These are phyloP conservation scores for Smittia aterrima DNA, from an alignment of 2,888 invertebrate species.

Conservation along the genomic window DNA sequence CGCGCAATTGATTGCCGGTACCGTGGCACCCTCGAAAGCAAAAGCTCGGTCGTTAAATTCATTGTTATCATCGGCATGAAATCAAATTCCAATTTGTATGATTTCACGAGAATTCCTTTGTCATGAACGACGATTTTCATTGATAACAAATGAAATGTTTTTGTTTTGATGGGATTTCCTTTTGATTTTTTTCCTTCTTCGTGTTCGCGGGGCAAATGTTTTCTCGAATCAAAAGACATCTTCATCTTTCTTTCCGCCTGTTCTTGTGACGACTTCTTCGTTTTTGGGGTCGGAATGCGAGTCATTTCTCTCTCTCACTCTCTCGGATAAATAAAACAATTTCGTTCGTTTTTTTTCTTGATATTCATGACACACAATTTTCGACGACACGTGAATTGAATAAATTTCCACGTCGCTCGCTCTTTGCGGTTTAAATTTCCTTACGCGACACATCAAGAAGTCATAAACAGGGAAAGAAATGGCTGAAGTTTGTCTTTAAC, in stretches of 20 bases:
- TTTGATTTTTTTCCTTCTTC: background rate
- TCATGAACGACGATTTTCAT: background rate
- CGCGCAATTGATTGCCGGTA: background rate
- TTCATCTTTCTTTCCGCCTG: background rate
- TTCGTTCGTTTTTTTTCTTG: slow-evolving; percentile 11
- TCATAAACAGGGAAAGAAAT: slow-evolving; percentile 14
- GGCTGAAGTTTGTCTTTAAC: slow-evolving; percentile 7
- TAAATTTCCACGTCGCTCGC: slow-evolving; percentile 6
- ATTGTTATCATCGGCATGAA: background rate
- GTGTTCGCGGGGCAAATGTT: background rate
- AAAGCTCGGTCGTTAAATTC: background rate
- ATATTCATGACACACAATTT: slow-evolving; percentile 38
- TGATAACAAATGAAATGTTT: too few relatives aligned
- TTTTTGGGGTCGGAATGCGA: background rate
- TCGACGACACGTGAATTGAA: slow-evolving; percentile 36
- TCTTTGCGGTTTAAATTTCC: slow-evolving; percentile 5
- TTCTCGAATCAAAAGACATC: background rate
- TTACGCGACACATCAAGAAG: slow-evolving; percentile 11
- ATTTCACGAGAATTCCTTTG: background rate
- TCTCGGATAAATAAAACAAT: slow-evolving; percentile 20
- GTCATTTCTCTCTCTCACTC: too few relatives aligned
- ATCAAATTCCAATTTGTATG: background rate
- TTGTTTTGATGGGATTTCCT: background rate
- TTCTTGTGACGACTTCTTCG: background rate
- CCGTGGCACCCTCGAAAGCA: background rate